Percentiles rank a stretch among this genome's conserved stretches.
phyloP scores from a whole-genome alignment of 2,888 invertebrate genomes.

The Antitype chi region DNA sequence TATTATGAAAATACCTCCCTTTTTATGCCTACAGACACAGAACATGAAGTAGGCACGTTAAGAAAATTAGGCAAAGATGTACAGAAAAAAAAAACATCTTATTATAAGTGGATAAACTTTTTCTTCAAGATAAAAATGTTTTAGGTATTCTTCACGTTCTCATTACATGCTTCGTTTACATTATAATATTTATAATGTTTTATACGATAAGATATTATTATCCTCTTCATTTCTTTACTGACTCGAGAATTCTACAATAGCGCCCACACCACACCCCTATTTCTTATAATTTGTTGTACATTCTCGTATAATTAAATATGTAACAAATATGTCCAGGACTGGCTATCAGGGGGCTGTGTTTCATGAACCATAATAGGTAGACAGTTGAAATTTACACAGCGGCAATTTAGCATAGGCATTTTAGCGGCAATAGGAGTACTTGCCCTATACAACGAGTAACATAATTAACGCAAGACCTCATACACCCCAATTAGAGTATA shows the following conservation, averaged over 20 bases:
- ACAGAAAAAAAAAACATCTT: slow-evolving; percentile 30
- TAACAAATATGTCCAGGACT: neutral
- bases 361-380: no score
- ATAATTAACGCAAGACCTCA: no score
- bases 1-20: neutral
- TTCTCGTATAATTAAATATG: neutral
- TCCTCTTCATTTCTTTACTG: neutral
- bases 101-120: slow-evolving; percentile 28
- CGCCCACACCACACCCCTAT: no score
- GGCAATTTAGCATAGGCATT: no score
- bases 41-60: slow-evolving; percentile 11
- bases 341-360: no score
- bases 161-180: slow-evolving; percentile 39
- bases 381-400: no score
- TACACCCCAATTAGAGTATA: no score
- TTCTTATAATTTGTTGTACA: neutral
- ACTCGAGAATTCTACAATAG: neutral
- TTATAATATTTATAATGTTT: slow-evolving; percentile 29
- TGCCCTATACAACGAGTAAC: no score
- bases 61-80: slow-evolving; percentile 34
- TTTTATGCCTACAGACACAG: neutral
- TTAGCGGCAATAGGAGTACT: no score
- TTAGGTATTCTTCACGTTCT: slow-evolving; percentile 10
- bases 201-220: slow-evolving; percentile 26
- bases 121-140: slow-evolving; percentile 19